A percentile compares a stretch with the other conserved stretches of the same genome.
Evolutionary conservation across 2,113 vertebrate species (phyloP).

Genomic region (Vulpes ferrilata): DNA sequence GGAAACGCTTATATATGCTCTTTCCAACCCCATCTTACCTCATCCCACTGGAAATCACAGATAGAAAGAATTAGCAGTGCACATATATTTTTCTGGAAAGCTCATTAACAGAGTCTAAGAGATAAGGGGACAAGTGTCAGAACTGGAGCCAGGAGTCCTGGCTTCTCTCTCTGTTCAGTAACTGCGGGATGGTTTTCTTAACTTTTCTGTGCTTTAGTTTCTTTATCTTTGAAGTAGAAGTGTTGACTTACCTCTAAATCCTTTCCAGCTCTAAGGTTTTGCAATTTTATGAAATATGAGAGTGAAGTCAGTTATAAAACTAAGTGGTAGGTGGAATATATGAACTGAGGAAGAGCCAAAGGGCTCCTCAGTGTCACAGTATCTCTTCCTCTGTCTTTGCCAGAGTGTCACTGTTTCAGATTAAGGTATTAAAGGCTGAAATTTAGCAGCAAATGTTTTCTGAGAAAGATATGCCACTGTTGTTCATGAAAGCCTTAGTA

Average conservation of each 20-base stretch:
- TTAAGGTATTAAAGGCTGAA: slow-evolving; percentile 1
- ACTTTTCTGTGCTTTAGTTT: neutral
- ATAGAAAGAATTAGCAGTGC: neutral
- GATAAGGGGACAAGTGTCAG: neutral
- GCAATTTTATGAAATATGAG: slow-evolving; percentile 24
- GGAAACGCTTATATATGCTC: neutral
- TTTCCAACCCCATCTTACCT: neutral
- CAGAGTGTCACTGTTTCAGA: neutral
- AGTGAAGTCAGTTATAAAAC: slow-evolving; percentile 58
- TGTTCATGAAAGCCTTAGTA: neutral
- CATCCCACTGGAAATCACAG: neutral
- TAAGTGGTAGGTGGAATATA: neutral
- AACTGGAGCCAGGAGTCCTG: neutral
- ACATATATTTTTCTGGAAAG: slow-evolving; percentile 4
- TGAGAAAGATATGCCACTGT: neutral
- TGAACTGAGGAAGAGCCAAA: neutral
- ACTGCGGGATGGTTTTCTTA: neutral
- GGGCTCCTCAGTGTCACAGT: neutral
- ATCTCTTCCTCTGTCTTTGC: neutral
- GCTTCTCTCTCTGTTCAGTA: slow-evolving; percentile 16
- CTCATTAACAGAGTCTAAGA: neutral
- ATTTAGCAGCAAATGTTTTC: slow-evolving; percentile 48
- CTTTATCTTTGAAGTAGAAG: slow-evolving; percentile 44
- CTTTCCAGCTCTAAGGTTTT: slow-evolving; percentile 50
- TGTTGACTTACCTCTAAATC: slow-evolving; percentile 53